phyloP scores from a whole-genome alignment of 2,888 invertebrate species.

The Alloscopus bannaensis region DNA sequence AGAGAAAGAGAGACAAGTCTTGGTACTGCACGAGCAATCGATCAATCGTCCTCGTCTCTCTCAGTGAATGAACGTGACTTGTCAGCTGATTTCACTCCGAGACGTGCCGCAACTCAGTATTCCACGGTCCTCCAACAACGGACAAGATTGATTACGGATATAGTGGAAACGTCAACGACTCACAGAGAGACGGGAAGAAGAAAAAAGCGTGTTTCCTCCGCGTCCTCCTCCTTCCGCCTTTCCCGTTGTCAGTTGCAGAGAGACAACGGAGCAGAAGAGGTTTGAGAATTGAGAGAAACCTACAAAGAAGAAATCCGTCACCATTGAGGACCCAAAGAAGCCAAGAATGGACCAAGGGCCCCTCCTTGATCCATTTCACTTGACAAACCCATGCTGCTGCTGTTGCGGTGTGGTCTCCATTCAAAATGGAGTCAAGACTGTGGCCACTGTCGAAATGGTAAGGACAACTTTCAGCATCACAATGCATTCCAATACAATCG shows the following conservation, averaged over 20 bases:
- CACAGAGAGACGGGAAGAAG: not conserved
- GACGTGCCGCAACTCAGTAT: not conserved
- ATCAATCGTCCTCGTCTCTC: not conserved
- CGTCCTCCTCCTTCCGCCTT: not conserved
- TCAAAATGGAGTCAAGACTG: conserved; percentile 72
- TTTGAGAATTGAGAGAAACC: conserved; percentile 12
- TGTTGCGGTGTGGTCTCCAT: conserved; percentile 72
- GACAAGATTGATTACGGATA: conserved; percentile 7
- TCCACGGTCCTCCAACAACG: not conserved
- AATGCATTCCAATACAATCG: not conserved
- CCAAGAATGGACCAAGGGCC: conserved; percentile 69
- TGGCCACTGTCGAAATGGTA: conserved; percentile 72
- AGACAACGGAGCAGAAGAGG: conserved; percentile 7
- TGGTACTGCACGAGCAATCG: not conserved
- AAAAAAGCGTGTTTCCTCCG: conserved; percentile 14
- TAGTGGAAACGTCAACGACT: conserved; percentile 1
- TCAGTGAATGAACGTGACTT: not conserved
- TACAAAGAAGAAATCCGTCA: conserved; percentile 48
- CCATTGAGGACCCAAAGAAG: conserved; percentile 66
- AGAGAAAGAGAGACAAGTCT: too few species aligned
- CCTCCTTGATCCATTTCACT: conserved; percentile 72
- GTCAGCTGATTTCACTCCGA: conserved; percentile 3
- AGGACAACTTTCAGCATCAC: conserved; percentile 13
- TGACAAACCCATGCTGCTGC: conserved; percentile 73
- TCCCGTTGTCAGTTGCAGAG: conserved; percentile 31